Conservation (phyloP, 2,888 invertebrate genomes). For the Mesorhabditis sp. region DNA sequence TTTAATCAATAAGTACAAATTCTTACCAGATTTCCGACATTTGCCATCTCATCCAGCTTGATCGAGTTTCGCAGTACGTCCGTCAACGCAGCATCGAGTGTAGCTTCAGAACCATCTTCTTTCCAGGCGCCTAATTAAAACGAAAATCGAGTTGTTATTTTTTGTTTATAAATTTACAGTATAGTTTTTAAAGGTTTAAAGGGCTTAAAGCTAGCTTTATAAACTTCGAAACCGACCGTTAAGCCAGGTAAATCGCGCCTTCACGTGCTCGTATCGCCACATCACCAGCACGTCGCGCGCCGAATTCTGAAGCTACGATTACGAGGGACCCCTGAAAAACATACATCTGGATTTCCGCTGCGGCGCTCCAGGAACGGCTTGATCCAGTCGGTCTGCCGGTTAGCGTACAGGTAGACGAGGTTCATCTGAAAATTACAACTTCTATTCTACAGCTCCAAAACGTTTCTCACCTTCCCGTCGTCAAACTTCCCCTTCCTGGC, state of each 20-base stretch:
- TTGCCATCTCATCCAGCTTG: constrained; percentile 6
- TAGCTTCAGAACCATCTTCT: not conserved
- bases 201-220: no score
- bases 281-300: constrained; percentile 45
- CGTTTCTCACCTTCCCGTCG: constrained; percentile 17
- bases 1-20: not conserved
- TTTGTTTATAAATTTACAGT: no score
- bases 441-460: not conserved
- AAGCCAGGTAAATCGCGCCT: constrained; percentile 48
- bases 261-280: constrained; percentile 48
- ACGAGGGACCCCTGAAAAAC: not conserved
- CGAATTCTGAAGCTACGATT: constrained; percentile 10
- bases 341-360: constrained; percentile 16
- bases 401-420: constrained; percentile 41
- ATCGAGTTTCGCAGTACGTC: not conserved
- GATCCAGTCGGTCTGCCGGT: constrained; percentile 46
- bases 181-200: no score
- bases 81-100: not conserved
- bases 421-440: constrained; percentile 17
- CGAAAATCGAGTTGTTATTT: no score
- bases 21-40: constrained; percentile 14
- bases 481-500: constrained; percentile 20
- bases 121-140: not conserved
- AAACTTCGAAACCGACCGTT: constrained; percentile 12
- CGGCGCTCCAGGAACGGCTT: constrained; percentile 39